These are phyloP conservation scores for Hoplodrina ambigua DNA, from an alignment of 2,888 invertebrate genomes.

Conservation along the genomic window DNA sequence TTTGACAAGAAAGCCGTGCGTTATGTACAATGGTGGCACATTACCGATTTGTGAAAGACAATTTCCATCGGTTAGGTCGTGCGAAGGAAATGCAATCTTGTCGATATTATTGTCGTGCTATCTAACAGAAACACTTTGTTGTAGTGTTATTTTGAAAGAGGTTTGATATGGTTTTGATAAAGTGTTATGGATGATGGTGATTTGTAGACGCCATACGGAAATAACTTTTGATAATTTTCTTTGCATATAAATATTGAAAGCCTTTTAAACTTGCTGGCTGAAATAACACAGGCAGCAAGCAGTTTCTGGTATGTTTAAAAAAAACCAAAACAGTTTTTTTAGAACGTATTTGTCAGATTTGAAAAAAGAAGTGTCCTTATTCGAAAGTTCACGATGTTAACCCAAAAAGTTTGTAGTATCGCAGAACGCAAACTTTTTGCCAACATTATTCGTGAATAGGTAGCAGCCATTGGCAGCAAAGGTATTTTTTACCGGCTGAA, in stretches of 20 bases:
- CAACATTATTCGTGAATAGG: conserved; percentile 31
- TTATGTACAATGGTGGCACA: conserved; percentile 67
- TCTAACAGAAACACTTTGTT: conserved; percentile 47
- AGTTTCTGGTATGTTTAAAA: background rate
- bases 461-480: background rate
- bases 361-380: conserved; percentile 27
- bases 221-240: background rate
- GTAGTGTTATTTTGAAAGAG: conserved; percentile 27
- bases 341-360: background rate
- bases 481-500: conserved; percentile 51
- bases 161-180: conserved; percentile 43
- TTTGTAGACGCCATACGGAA: conserved; percentile 15
- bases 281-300: background rate
- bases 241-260: background rate
- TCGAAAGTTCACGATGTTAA: conserved; percentile 29
- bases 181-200: conserved; percentile 17
- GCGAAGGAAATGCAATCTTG: conserved; percentile 62
- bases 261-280: background rate
- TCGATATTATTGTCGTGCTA: conserved; percentile 47
- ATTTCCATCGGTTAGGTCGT: conserved; percentile 73
- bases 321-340: background rate
- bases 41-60: conserved; percentile 84
- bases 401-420: conserved; percentile 24
- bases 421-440: conserved; percentile 45
- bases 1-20: conserved; percentile 54